Evolutionary conservation across 1,140 invertebrate genomes (phyloP).

Genomic region (Drosophila busckii): DNA sequence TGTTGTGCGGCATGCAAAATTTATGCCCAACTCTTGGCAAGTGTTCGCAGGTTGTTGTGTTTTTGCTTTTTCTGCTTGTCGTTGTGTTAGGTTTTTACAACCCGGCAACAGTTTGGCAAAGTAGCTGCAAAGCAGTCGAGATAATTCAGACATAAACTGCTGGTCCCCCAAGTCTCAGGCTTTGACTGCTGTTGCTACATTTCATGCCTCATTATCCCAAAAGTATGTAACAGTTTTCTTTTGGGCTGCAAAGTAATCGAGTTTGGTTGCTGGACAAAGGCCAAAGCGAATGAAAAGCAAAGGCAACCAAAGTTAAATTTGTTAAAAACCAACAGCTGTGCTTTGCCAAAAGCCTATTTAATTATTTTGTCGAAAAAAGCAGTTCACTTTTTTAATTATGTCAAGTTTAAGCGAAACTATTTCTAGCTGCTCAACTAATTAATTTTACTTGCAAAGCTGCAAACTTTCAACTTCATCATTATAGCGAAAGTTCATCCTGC

Average conservation of each 20-base stretch:
- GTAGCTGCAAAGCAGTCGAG: conserved; percentile 51
- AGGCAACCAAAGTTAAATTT: conserved; percentile 50
- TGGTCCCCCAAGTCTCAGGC: neutral
- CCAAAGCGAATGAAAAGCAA: neutral
- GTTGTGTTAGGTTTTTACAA: conserved; percentile 47
- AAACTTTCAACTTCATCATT: too few species aligned
- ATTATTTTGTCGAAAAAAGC: too few species aligned
- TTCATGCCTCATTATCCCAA: conserved; percentile 63
- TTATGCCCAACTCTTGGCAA: conserved; percentile 21
- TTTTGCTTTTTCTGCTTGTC: conserved; percentile 4
- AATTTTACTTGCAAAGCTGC: too few species aligned
- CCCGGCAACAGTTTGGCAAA: conserved; percentile 62
- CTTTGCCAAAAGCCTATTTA: too few species aligned
- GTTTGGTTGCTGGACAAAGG: neutral
- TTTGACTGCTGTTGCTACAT: conserved; percentile 17
- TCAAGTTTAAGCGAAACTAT: too few species aligned
- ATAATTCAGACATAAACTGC: conserved; percentile 40
- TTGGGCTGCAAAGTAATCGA: conserved; percentile 24
- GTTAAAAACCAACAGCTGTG: too few species aligned
- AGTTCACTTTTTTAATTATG: too few species aligned
- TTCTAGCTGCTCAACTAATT: neutral
- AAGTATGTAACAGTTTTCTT: conserved; percentile 53
- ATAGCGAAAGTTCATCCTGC: too few species aligned
- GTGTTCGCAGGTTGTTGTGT: conserved; percentile 14
- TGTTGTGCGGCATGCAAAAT: conserved; percentile 48